These are phyloP conservation scores for Rhinella marina DNA, from an alignment of 2,797 vertebrate genomes.

Conservation along the genomic window DNA sequence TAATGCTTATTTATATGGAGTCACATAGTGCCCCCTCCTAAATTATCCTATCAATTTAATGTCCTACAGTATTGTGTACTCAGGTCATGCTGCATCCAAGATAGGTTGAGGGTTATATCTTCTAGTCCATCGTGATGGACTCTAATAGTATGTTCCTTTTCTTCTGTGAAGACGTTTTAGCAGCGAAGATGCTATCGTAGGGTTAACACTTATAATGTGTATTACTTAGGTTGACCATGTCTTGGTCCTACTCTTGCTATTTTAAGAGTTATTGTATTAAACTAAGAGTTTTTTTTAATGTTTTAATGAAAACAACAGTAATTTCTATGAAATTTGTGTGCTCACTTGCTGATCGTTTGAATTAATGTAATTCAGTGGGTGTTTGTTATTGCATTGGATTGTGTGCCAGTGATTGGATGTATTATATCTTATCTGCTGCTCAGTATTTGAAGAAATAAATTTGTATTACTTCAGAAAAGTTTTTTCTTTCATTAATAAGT, in stretches of 20 bases:
- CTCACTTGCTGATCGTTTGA: neutral
- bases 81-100: neutral
- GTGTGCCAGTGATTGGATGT: conserved; percentile 10
- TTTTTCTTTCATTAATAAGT: neutral
- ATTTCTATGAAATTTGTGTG: neutral
- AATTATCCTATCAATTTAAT: neutral
- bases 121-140: neutral
- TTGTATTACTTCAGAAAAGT: neutral
- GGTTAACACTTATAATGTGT: neutral
- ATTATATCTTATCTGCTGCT: neutral
- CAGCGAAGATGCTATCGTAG: neutral
- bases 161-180: conserved; percentile 15
- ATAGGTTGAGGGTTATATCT: neutral
- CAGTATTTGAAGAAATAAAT: neutral
- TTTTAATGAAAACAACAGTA: neutral
- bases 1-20: neutral
- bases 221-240: neutral
- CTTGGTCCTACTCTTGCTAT: neutral
- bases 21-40: conserved; percentile 1
- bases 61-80: neutral
- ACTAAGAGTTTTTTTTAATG: neutral
- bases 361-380: neutral
- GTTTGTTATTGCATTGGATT: neutral
- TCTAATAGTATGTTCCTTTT: neutral
- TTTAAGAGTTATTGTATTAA: too few relatives aligned